These are phyloP conservation scores for Danionella dracula DNA, from an alignment of 2,797 vertebrate species.

Conservation along the genomic window DNA sequence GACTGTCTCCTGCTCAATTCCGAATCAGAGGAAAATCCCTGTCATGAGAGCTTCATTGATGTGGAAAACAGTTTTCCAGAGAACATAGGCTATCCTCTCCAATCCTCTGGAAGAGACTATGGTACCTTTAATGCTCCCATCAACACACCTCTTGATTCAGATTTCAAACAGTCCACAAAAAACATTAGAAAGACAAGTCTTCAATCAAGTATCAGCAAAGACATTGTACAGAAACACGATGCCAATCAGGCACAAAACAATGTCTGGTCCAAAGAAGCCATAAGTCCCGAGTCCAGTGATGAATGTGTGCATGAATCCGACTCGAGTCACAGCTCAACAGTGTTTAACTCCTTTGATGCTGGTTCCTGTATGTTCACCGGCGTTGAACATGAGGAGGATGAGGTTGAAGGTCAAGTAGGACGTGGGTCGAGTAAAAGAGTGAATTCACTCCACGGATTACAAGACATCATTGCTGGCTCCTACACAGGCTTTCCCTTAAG, in stretches of 20 bases:
- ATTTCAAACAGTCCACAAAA: constrained; percentile 24
- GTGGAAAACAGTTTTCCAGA: constrained; percentile 16
- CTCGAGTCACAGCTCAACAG: constrained; percentile 35
- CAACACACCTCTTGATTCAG: not conserved
- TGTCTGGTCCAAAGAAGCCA: not conserved
- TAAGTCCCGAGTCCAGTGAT: not conserved
- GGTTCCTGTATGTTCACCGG: constrained; percentile 20
- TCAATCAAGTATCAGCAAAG: no score
- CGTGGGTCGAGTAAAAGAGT: constrained; percentile 13
- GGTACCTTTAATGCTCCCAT: constrained; percentile 1
- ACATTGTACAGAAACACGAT: no score
- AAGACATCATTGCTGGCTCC: constrained; percentile 37
- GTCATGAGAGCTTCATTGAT: constrained; percentile 70
- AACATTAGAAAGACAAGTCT: constrained; percentile 19
- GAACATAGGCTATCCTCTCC: not conserved
- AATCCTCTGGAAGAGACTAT: constrained; percentile 1
- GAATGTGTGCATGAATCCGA: constrained; percentile 15
- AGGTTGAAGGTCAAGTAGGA: not conserved
- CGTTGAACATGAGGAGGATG: constrained; percentile 16
- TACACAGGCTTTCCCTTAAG: constrained; percentile 47
- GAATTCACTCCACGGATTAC: constrained; percentile 36
- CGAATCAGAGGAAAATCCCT: constrained; percentile 64
- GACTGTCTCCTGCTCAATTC: constrained; percentile 75
- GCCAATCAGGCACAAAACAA: constrained; percentile 5
- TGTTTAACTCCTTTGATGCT: constrained; percentile 35